phyloP scores from a whole-genome alignment of 1,140 invertebrate genomes.

The Bombyx mori region DNA sequence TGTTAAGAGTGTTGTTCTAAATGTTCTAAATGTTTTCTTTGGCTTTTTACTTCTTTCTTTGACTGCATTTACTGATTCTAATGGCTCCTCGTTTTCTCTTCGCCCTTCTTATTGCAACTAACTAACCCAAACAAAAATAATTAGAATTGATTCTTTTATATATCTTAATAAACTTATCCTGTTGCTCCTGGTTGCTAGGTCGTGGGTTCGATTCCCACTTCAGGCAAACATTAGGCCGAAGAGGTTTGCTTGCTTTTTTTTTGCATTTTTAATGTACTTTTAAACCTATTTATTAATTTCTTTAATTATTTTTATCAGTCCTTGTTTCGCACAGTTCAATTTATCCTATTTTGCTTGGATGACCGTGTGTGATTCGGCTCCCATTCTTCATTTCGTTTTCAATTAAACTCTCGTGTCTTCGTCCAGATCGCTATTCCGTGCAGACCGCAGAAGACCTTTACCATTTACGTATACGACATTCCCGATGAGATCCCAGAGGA shows the following conservation, averaged over 20 bases:
- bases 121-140: too few relatives aligned
- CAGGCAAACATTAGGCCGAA: too few relatives aligned
- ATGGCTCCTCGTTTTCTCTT: conserved; percentile 11
- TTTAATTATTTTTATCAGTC: background rate
- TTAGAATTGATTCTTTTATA: too few relatives aligned
- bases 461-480: conserved; percentile 84
- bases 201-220: too few relatives aligned
- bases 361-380: background rate
- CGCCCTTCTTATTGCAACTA: conserved; percentile 11
- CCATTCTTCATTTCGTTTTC: background rate
- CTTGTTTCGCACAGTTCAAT: too few relatives aligned
- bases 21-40: conserved; percentile 4
- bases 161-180: too few relatives aligned
- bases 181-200: too few relatives aligned
- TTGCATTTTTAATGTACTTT: background rate
- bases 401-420: background rate
- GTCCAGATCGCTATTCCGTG: conserved; percentile 84
- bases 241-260: too few relatives aligned
- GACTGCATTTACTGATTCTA: conserved; percentile 8
- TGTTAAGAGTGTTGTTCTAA: background rate
- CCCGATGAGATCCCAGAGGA: conserved; percentile 87
- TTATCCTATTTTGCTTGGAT: too few relatives aligned
- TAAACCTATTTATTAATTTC: background rate
- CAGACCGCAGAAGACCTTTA: conserved; percentile 85
- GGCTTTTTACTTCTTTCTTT: conserved; percentile 9